Base-by-base conservation (phyloP, 2,113 vertebrate genomes). In the Tragelaphus buxtoni region DNA sequence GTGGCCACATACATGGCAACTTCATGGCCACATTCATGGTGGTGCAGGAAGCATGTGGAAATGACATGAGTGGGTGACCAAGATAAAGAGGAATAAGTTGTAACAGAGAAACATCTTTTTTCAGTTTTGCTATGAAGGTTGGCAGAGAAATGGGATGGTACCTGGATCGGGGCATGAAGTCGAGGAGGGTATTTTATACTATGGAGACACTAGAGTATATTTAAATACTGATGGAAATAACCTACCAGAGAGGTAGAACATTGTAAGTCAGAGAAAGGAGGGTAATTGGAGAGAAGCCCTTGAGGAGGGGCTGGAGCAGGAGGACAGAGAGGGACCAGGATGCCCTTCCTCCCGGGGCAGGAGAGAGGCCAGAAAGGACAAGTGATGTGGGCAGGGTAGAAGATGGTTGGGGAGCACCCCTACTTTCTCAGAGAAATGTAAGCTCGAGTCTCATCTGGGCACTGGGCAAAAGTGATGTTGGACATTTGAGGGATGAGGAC, bases 21-120 rank as follows among this genome's bases (percentile, higher is more conserved):
- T 76, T 24, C 0, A 11, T 60, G 60, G 56, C 32, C 16, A 10
- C 32, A 1, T 1, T 1, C 13, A 32, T 10, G 0, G 47, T 14
- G 6, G 72, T 0, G 4, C 0, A 56, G 79, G 9, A 22, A 60
- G 45, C 3, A 0, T 8, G 42, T 24, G 24, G 51, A 39, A 14
- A 47, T 45, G 72, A 26, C 2, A 3, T 18, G 24, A 47, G 51
- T 1, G 17, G 9, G 9, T 7, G 26, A 35, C 28, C 39, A 56
- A 2, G 32, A 49, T 58, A 65, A 88, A 32, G 26, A 76, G 11
- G 39, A 3, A 16, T 2, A 17, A 26, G 56, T 24, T 3, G 28
- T 20, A 16, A 14, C 24, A 0, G 12, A 1, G 16, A 2, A 22
- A 3, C 4, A 16, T 35, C 58, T 47, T 11, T 1, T 28, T 28